phyloP scores from a whole-genome alignment of 2,888 invertebrate genomes.

The Deilephila porcellus region DNA sequence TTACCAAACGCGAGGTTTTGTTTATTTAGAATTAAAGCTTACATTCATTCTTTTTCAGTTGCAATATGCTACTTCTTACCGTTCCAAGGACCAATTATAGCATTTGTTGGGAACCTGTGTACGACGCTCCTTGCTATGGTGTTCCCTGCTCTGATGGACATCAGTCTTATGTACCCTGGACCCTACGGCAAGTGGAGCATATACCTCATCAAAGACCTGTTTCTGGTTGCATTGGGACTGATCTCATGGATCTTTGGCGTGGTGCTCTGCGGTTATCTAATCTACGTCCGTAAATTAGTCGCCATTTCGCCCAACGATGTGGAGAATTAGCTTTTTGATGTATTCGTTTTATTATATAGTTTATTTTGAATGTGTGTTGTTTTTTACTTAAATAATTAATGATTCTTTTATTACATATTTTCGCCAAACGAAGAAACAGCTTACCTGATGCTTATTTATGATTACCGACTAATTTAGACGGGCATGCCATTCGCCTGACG shows the following conservation, averaged over 20 bases:
- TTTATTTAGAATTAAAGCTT: too few species aligned
- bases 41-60: slow-evolving; percentile 55
- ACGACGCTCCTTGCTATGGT: slow-evolving; percentile 61
- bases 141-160: slow-evolving; percentile 69
- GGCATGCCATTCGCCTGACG: too few species aligned
- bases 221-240: slow-evolving; percentile 54
- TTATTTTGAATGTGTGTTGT: too few species aligned
- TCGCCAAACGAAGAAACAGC: too few species aligned
- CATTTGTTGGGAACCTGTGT: slow-evolving; percentile 67
- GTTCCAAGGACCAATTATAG: slow-evolving; percentile 67
- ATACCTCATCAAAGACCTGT: slow-evolving; percentile 54
- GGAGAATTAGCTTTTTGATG: slow-evolving; percentile 26
- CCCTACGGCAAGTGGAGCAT: slow-evolving; percentile 54
- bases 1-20: too few species aligned
- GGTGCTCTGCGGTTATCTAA: slow-evolving; percentile 52
- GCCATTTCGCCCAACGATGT: slow-evolving; percentile 45
- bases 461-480: too few species aligned
- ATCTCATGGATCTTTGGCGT: slow-evolving; percentile 51
- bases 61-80: slow-evolving; percentile 57
- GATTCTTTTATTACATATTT: too few species aligned
- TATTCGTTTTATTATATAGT: too few species aligned
- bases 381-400: too few species aligned
- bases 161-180: slow-evolving; percentile 61
- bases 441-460: too few species aligned
- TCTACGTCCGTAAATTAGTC: slow-evolving; percentile 56